Conservation (phyloP, 2,888 invertebrate genomes). For the Galeruca laticollis region DNA sequence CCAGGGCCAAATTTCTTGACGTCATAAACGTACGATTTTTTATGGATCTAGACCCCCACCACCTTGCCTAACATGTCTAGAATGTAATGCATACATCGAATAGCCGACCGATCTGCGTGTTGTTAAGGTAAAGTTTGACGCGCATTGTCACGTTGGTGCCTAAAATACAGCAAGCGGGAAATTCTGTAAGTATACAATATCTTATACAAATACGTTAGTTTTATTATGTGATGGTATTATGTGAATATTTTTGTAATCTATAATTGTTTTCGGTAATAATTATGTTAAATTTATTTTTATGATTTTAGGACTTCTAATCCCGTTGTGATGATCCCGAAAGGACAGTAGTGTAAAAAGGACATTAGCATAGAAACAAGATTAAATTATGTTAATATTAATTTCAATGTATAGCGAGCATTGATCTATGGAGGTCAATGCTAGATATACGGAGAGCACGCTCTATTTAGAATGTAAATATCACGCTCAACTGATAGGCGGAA, state of each 20-base stretch:
- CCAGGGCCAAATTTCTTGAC: constrained; percentile 27
- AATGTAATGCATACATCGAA: constrained; percentile 18
- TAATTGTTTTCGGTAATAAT: constrained; percentile 6
- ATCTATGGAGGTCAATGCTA: too few species aligned
- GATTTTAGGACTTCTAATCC: constrained; percentile 24
- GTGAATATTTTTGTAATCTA: constrained; percentile 12
- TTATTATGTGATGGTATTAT: constrained; percentile 24
- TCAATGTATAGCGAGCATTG: too few species aligned
- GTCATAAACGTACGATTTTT: constrained; percentile 25
- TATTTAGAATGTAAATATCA: too few species aligned
- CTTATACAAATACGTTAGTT: constrained; percentile 20
- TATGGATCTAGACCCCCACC: not conserved
- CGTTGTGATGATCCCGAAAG: too few species aligned
- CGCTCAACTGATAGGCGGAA: too few species aligned
- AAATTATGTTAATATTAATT: too few species aligned
- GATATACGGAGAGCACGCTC: too few species aligned
- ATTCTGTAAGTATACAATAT: constrained; percentile 27
- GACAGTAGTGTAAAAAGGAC: too few species aligned
- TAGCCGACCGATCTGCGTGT: constrained; percentile 25
- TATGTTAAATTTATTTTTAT: constrained; percentile 9
- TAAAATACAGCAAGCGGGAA: constrained; percentile 17
- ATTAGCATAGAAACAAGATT: too few species aligned
- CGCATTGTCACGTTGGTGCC: constrained; percentile 32
- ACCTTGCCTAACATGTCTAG: constrained; percentile 21
- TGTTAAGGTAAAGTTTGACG: constrained; percentile 19